Evolutionary conservation across 2,888 invertebrate species (phyloP), one percentile per base, ranked within the genome.

Genomic region (Andrena fulva): DNA sequence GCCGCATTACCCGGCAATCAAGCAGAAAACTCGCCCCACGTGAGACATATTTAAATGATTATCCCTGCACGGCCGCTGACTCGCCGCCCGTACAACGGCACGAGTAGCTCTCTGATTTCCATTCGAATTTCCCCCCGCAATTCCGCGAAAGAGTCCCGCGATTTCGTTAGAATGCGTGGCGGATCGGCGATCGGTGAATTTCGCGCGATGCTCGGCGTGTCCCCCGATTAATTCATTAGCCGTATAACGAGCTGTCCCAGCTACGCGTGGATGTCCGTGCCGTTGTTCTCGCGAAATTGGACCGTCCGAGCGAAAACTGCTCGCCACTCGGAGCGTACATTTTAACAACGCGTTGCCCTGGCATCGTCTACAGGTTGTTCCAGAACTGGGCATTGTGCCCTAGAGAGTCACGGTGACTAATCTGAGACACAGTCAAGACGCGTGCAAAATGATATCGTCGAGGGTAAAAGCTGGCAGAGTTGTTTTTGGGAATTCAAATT

Each of bases 191-290:
- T 63, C 20, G 54, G 10, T 6, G 27, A 60, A 66, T 31, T 20
- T 60, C 48, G 5, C 31, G 42, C 33, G 72, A 80, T 4, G 24
- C 48, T 42, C 42, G 16, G 60, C 29, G 63, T 35, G 59, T 71
- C 24, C 33, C 48, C 33, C 63, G 54, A 77, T 77, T 64, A 77
- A 80, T 77, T 80, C 80, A 80, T 72, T 72, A 72, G 27, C 33
- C 52, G 27, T 54, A 68, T 72, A 77, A 80, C 72, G 63, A 80
- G 62, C 67, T 29, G 62, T 56, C 50, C 52, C 54, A 54, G n/a
- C 33, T 27, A 48, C 48, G 20, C 50, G 54, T 56, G 54, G 50
- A 68, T 80, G 68, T 80, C 77, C 68, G 62, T 33, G 56, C 6
- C 68, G 24, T 29, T 77, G 68, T 80, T 59, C 69, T 42, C 66